Base-by-base conservation (phyloP, 2,113 vertebrate genomes). In the Antechinus flavipes region DNA sequence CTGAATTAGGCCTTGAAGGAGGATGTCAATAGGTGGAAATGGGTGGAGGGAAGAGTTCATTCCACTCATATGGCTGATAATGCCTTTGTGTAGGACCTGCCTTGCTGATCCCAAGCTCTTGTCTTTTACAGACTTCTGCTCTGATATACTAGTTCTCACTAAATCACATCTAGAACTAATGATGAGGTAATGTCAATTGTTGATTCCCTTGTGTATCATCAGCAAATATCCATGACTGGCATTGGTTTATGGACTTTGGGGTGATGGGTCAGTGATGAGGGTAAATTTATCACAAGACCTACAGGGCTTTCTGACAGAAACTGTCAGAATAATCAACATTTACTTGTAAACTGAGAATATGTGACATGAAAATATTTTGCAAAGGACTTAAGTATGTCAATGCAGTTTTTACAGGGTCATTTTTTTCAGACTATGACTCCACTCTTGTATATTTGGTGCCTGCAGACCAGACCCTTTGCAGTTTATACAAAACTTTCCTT, bases 261-360 rank as follows among this genome's bases (percentile, higher is more conserved):
- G 93, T 94, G 58, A 92, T 91, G 94, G 61, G 89, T 91, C 68
- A 53, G 68, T 92, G 94, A 90, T 95, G 47, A 35, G 50, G 8
- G 46, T 93, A 93, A 92, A 93, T 50, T 96, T 89, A 90, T 94
- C 50, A 53, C 46, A 10, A 76, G 95, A 54, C 68, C 56, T 46
- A 89, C 10, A 6, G 90, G 68, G 56, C 91, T 96, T 97, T 97
- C 68, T 76, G 24, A 56, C 92, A 84, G 54, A 76, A 54, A 96
- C 84, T 46, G 89, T 96, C 90, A 94, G 91, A 96, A 84, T 96
- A 94, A 93, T 91, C 56, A 96, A 35, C 90, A 55, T 95, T 97
- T 94, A 12, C 92, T 95, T 96, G 26, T 95, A 27, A 91, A 94
- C 91, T 93, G 93, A 94, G 92, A 91, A 95, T 89, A 89, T 30